Conservation (phyloP, 2,888 invertebrate genomes). For the Anagyrus pseudococci region DNA sequence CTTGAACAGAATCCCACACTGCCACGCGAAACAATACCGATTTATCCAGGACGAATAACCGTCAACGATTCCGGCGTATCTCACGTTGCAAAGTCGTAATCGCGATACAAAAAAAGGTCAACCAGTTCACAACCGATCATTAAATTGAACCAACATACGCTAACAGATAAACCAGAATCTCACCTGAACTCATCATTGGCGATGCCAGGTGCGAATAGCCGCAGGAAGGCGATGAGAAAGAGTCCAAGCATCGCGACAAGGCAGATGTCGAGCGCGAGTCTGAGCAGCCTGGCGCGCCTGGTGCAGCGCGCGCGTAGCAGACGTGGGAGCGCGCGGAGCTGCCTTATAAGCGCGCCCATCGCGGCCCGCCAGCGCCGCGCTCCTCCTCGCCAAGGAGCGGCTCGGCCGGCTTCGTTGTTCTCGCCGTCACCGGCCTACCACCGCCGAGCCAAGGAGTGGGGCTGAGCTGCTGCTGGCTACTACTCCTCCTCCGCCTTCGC, state of each 20-base stretch:
- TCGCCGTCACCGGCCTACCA: not conserved
- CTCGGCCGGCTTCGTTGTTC: not conserved
- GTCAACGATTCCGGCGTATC: too few relatives aligned
- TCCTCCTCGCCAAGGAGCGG: not conserved
- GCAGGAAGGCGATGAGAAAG: conserved; percentile 5
- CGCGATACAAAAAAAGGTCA: too few relatives aligned
- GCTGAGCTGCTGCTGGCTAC: not conserved
- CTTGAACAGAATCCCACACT: too few relatives aligned
- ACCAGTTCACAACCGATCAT: too few relatives aligned
- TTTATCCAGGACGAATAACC: too few relatives aligned
- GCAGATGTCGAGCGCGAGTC: conserved; percentile 13
- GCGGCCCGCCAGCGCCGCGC: not conserved
- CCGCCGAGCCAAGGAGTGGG: not conserved
- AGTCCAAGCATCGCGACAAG: conserved; percentile 18
- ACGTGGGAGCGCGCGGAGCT: not conserved
- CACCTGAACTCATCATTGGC: conserved; percentile 6
- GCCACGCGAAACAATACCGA: too few relatives aligned
- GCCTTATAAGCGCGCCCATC: not conserved
- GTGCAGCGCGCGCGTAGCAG: not conserved
- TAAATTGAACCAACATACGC: too few relatives aligned
- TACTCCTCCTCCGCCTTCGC: not conserved
- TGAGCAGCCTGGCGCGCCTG: conserved; percentile 2
- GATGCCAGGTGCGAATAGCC: conserved; percentile 6
- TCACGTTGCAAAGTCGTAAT: too few relatives aligned
- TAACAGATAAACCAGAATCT: not conserved